A percentile compares a stretch with the other conserved stretches of the same genome.
Evolutionary conservation across 1,140 invertebrate species (phyloP).

Genomic region (Eubasilissa regina): DNA sequence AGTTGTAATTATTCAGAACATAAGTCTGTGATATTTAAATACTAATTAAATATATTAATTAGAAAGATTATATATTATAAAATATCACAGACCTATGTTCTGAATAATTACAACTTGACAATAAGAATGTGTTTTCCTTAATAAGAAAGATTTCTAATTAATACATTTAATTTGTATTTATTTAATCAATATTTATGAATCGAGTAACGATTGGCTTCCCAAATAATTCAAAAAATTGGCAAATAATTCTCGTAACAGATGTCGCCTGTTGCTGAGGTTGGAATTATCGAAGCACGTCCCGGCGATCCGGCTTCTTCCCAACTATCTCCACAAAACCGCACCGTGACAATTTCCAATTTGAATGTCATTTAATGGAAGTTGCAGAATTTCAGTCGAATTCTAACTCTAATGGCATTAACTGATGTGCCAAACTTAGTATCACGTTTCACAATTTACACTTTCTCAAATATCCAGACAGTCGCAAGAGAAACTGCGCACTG

Average conservation of each 20-base stretch:
- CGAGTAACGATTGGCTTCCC: no score
- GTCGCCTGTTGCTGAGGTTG: constrained; percentile 6
- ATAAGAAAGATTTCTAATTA: no score
- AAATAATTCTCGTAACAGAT: not conserved
- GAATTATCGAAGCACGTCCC: constrained; percentile 10
- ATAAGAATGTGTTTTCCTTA: no score
- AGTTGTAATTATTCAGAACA: no score
- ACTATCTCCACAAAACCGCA: not conserved
- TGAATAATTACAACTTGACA: no score
- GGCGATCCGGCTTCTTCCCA: not conserved
- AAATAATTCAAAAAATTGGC: no score
- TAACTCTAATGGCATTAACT: constrained; percentile 45
- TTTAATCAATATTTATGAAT: no score
- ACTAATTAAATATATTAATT: no score
- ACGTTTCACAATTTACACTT: constrained; percentile 2
- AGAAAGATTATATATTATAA: no score
- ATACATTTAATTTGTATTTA: no score
- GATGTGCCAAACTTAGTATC: constrained; percentile 10
- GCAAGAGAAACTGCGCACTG: constrained; percentile 4
- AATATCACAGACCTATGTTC: no score
- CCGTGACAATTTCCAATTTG: constrained; percentile 42
- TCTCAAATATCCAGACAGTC: not conserved
- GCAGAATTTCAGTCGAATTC: constrained; percentile 48
- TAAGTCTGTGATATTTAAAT: no score
- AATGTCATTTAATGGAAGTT: constrained; percentile 49